Evolutionary conservation across 2,888 invertebrate genomes (phyloP).

Genomic region (Scaeva pyrastri): DNA sequence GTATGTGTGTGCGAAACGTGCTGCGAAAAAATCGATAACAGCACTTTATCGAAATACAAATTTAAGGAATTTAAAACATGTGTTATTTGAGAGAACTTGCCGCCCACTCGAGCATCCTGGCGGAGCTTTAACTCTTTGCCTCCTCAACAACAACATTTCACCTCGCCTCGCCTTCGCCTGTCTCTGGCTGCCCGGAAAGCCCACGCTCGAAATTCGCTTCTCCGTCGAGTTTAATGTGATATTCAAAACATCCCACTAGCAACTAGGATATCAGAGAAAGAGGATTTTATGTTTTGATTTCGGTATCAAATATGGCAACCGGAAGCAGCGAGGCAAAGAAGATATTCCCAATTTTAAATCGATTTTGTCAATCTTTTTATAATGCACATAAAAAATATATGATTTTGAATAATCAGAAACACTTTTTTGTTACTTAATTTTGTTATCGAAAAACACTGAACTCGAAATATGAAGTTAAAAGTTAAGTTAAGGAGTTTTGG

Average conservation of each 20-base stretch:
- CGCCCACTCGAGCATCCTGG: slow-evolving; percentile 12
- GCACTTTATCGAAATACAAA: slow-evolving; percentile 25
- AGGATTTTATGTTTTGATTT: slow-evolving; percentile 30
- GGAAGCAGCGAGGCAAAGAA: slow-evolving; percentile 18
- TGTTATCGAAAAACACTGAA: too few relatives aligned
- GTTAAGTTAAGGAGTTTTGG: too few relatives aligned
- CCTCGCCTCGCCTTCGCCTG: too few relatives aligned
- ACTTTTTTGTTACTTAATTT: too few relatives aligned
- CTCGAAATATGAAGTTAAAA: too few relatives aligned
- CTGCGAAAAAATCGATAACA: slow-evolving; percentile 28
- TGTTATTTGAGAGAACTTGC: slow-evolving; percentile 36
- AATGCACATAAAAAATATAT: not conserved
- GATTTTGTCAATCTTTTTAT: not conserved
- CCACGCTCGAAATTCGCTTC: slow-evolving; percentile 12
- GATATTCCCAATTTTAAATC: slow-evolving; percentile 19
- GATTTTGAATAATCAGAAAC: too few relatives aligned
- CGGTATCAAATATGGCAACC: slow-evolving; percentile 24
- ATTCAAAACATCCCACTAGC: slow-evolving; percentile 32
- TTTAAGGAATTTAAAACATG: slow-evolving; percentile 44
- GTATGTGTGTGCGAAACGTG: slow-evolving; percentile 3
- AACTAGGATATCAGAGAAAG: slow-evolving; percentile 7
- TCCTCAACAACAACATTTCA: not conserved
- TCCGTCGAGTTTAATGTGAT: slow-evolving; percentile 27
- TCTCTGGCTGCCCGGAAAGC: not conserved
- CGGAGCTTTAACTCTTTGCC: not conserved